A percentile compares a stretch with the other conserved stretches of the same genome.
These are phyloP conservation scores for Ooceraea biroi DNA, from an alignment of 1,140 invertebrate genomes.

Conservation along the genomic window DNA sequence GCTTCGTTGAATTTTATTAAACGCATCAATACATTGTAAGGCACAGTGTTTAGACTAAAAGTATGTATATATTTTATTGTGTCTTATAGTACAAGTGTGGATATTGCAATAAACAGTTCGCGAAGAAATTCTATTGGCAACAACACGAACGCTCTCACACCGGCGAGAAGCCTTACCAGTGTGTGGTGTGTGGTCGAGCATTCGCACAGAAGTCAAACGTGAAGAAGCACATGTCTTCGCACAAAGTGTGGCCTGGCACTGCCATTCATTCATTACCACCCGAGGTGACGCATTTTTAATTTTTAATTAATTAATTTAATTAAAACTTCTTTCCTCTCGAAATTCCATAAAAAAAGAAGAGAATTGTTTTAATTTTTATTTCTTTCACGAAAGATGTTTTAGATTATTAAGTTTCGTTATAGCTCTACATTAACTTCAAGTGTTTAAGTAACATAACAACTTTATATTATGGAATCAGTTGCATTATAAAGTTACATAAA, in stretches of 20 bases:
- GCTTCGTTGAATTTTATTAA: background rate
- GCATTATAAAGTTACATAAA: background rate
- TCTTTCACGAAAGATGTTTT: background rate
- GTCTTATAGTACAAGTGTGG: constrained; percentile 84
- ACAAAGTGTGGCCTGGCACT: constrained; percentile 87
- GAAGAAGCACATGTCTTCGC: constrained; percentile 90
- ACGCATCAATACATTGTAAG: constrained; percentile 19
- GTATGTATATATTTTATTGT: constrained; percentile 35
- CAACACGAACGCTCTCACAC: constrained; percentile 88
- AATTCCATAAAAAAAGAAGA: background rate
- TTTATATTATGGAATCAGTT: background rate
- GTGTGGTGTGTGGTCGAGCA: constrained; percentile 88
- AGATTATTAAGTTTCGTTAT: background rate
- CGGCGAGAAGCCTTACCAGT: constrained; percentile 89
- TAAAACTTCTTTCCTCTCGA: constrained; percentile 20
- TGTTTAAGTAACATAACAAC: constrained; percentile 1
- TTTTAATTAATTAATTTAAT: constrained; percentile 24
- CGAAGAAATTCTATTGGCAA: constrained; percentile 87
- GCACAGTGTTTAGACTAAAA: constrained; percentile 39
- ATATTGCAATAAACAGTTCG: constrained; percentile 87
- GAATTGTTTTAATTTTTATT: background rate
- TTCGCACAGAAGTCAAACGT: constrained; percentile 90
- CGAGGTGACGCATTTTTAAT: constrained; percentile 75
- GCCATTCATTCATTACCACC: constrained; percentile 84
- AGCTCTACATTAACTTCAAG: background rate